Percentiles rank a stretch among this genome's conserved stretches.
Evolutionary conservation across 53 echinoderm and acorn worm genomes (phyloP).

Genomic region (Pentamera pediparva): DNA sequence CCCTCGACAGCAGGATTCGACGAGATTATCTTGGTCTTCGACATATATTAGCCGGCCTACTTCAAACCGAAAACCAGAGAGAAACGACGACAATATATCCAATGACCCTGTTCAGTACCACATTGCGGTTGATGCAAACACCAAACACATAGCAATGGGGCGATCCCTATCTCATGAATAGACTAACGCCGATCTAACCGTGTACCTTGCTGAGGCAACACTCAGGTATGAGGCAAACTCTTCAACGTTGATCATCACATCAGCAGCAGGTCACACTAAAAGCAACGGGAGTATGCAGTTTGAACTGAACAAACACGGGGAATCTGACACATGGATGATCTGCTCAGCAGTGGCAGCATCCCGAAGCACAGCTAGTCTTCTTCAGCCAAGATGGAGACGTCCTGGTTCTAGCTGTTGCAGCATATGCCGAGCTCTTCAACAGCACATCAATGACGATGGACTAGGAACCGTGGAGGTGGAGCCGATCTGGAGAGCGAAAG

Average conservation of each 20-base stretch:
- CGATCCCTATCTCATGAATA: conserved; percentile 47
- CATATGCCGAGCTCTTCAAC: conserved; percentile 30
- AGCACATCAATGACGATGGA: conserved; percentile 41
- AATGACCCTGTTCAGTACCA: conserved; percentile 35
- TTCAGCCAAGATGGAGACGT: conserved; percentile 42
- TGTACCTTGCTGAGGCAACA: conserved; percentile 30
- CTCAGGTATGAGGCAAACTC: conserved; percentile 35
- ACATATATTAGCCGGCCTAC: conserved; percentile 42
- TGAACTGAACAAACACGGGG: conserved; percentile 51
- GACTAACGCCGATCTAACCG: conserved; percentile 40
- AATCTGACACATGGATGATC: conserved; percentile 46
- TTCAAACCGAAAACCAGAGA: conserved; percentile 30
- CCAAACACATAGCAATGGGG: conserved; percentile 44
- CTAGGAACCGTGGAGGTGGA: conserved; percentile 36
- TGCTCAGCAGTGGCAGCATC: conserved; percentile 35
- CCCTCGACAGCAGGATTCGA: conserved; percentile 23
- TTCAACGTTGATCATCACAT: conserved; percentile 27
- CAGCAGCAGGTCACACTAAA: conserved; percentile 36
- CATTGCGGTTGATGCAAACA: conserved; percentile 47
- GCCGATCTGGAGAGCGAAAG: conserved; percentile 28
- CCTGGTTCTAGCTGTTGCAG: conserved; percentile 34
- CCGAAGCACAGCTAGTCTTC: conserved; percentile 27
- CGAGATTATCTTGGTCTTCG: conserved; percentile 45
- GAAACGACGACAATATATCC: conserved; percentile 6
- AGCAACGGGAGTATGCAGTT: conserved; percentile 34